Percentiles rank a stretch among this genome's conserved stretches.
These are phyloP conservation scores for Dipodomys merriami DNA, from an alignment of 2,113 vertebrate genomes.

Conservation along the genomic window DNA sequence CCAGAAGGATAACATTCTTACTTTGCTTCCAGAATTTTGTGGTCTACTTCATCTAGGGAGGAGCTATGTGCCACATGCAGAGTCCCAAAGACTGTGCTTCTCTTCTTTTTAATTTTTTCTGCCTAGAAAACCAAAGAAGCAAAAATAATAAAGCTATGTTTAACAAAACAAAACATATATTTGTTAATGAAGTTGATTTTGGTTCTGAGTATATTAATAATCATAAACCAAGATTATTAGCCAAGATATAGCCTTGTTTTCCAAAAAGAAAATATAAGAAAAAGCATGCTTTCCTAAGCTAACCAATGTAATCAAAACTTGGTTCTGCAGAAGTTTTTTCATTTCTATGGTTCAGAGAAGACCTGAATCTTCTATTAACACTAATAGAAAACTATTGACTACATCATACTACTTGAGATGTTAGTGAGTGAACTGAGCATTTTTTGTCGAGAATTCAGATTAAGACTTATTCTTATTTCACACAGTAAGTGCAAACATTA, in stretches of 20 bases:
- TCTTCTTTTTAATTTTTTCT: slow-evolving; percentile 99
- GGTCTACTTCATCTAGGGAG: slow-evolving; percentile 98
- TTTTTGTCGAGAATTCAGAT: slow-evolving; percentile 57
- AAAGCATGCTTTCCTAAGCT: slow-evolving; percentile 64
- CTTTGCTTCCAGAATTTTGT: slow-evolving; percentile 99
- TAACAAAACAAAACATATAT: not conserved
- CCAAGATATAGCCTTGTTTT: slow-evolving; percentile 52
- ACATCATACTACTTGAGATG: slow-evolving; percentile 41
- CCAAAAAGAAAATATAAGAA: slow-evolving; percentile 36
- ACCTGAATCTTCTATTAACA: slow-evolving; percentile 52
- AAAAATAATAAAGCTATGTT: slow-evolving; percentile 12
- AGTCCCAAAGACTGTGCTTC: slow-evolving; percentile 96
- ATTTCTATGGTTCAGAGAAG: slow-evolving; percentile 50
- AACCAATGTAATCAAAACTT: slow-evolving; percentile 16
- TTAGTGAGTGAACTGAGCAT: slow-evolving; percentile 59
- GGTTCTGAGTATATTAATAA: slow-evolving; percentile 59
- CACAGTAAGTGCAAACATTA: slow-evolving; percentile 70
- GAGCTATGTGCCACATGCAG: slow-evolving; percentile 98
- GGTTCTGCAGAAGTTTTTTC: slow-evolving; percentile 28
- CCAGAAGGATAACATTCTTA: slow-evolving; percentile 82
- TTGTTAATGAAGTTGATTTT: slow-evolving; percentile 15
- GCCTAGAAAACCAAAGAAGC: slow-evolving; percentile 88
- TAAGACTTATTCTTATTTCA: slow-evolving; percentile 67
- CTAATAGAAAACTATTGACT: slow-evolving; percentile 44
- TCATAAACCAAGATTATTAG: slow-evolving; percentile 62